These are phyloP conservation scores for Campoplex nolae DNA, from an alignment of 2,888 invertebrate species.

Conservation along the genomic window DNA sequence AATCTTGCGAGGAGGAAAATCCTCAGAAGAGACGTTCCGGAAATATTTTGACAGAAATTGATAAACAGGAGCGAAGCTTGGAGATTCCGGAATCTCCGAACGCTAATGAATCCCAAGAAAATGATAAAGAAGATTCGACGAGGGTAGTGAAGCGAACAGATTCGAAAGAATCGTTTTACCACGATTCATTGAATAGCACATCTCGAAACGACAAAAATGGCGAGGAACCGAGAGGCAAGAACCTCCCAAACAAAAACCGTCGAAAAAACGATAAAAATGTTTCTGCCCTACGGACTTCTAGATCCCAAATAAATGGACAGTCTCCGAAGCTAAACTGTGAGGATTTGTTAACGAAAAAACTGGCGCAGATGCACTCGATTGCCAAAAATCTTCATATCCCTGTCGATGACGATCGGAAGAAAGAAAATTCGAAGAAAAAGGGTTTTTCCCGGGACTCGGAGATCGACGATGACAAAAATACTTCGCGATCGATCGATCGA, in stretches of 20 bases:
- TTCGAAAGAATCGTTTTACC: constrained; percentile 12
- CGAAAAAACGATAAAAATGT: background rate
- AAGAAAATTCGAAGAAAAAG: background rate
- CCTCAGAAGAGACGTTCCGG: background rate
- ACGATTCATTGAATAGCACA: background rate
- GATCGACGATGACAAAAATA: background rate
- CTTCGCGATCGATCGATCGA: background rate
- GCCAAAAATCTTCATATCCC: constrained; percentile 2
- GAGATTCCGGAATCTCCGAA: background rate
- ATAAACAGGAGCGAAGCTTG: background rate
- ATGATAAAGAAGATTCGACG: background rate
- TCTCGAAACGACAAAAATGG: background rate
- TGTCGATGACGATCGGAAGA: background rate
- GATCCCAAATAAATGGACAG: background rate
- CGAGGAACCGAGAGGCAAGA: background rate
- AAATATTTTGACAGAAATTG: background rate
- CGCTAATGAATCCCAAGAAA: background rate
- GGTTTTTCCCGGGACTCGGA: background rate
- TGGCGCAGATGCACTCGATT: background rate
- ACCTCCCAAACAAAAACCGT: background rate
- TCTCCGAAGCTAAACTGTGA: background rate
- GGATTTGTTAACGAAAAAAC: constrained; percentile 6
- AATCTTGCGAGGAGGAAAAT: background rate
- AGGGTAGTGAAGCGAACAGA: background rate
- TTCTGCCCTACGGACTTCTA: constrained; percentile 1